Conservation (phyloP, 64 coral and sea anemone species). For the Trachythela sp. region DNA sequence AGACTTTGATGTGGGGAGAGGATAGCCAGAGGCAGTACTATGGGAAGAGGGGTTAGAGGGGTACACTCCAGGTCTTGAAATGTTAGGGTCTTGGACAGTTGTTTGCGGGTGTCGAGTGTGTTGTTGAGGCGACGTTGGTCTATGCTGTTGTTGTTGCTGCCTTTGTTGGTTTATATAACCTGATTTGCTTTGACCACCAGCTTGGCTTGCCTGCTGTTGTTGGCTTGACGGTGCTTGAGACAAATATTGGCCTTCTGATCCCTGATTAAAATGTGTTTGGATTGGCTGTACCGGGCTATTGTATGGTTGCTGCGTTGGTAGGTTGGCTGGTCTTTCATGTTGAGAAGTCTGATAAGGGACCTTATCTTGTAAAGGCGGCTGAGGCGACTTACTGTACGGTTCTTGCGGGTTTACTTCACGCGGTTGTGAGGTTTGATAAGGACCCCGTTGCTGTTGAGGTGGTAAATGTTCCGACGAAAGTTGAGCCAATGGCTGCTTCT, state of each 20-base stretch:
- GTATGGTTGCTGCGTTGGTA: neutral
- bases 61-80: no score
- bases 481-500: neutral
- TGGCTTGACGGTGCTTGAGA: neutral
- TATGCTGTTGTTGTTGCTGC: neutral
- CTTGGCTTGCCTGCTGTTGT: neutral
- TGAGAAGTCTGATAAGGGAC: neutral
- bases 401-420: neutral
- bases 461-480: neutral
- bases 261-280: neutral
- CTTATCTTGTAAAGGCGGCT: neutral
- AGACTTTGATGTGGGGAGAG: neutral
- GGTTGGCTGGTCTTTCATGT: neutral
- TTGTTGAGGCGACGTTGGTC: neutral
- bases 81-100: no score
- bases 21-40: no score
- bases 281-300: neutral
- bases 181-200: neutral
- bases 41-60: no score
- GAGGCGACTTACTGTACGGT: neutral
- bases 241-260: neutral
- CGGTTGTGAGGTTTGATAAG: neutral
- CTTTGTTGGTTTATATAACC: no score
- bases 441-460: neutral
- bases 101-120: neutral